Evolutionary conservation across 1,140 invertebrate species (phyloP).

Genomic region (Tetranychus urticae): DNA sequence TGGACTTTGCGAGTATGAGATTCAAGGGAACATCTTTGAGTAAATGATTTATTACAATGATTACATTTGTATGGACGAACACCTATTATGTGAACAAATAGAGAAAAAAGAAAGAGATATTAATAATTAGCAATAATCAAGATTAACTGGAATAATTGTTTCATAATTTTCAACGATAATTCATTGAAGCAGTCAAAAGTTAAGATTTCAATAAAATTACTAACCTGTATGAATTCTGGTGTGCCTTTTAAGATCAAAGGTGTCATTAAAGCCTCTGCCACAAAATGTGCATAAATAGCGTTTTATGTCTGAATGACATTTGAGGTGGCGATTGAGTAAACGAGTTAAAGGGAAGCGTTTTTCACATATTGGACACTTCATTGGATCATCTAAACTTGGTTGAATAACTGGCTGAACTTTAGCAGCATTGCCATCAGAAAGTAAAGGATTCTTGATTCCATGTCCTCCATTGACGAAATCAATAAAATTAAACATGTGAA

Average conservation of each 20-base stretch:
- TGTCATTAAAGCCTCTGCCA: slow-evolving; percentile 98
- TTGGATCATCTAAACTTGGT: slow-evolving; percentile 8
- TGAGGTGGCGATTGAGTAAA: slow-evolving; percentile 91
- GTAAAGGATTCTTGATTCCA: slow-evolving; percentile 91
- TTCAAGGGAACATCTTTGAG: slow-evolving; percentile 43
- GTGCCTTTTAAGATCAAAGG: slow-evolving; percentile 94
- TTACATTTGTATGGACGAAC: too few species aligned
- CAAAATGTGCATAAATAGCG: slow-evolving; percentile 96
- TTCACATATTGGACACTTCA: slow-evolving; percentile 62
- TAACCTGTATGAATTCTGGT: slow-evolving; percentile 91
- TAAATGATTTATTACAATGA: too few species aligned
- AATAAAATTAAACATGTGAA: slow-evolving; percentile 26
- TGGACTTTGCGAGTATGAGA: slow-evolving; percentile 98
- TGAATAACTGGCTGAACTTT: neutral
- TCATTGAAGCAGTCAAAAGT: too few species aligned
- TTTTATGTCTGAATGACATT: slow-evolving; percentile 95
- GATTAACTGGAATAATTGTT: too few species aligned
- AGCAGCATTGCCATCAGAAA: slow-evolving; percentile 16
- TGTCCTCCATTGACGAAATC: slow-evolving; percentile 97
- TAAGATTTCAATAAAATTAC: neutral
- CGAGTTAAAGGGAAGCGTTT: slow-evolving; percentile 84
- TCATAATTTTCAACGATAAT: too few species aligned
- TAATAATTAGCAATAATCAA: too few species aligned
- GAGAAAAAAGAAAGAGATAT: neutral
- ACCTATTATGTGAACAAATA: slow-evolving; percentile 26